A percentile compares a stretch with the other conserved stretches of the same genome.
Conservation (phyloP, 2,113 vertebrate genomes). For the Clarias macrocephalus region DNA sequence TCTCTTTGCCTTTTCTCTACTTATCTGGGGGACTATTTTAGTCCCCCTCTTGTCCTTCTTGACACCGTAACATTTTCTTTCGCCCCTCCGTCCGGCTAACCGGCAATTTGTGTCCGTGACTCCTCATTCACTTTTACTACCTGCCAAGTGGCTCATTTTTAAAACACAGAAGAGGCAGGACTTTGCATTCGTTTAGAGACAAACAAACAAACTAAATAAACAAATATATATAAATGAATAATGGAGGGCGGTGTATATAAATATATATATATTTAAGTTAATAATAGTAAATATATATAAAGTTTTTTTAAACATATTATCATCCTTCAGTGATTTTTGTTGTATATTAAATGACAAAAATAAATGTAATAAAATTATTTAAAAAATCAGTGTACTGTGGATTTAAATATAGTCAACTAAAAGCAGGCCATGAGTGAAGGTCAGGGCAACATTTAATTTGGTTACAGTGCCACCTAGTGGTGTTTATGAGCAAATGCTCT, state of each 20-base stretch:
- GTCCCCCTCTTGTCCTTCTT: not conserved
- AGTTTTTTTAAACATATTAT: no score
- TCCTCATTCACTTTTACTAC: not conserved
- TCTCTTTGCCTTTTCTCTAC: not conserved
- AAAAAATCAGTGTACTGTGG: not conserved
- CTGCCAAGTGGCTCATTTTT: not conserved
- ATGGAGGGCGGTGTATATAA: no score
- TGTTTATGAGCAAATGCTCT: not conserved
- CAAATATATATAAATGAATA: no score
- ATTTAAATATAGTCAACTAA: not conserved
- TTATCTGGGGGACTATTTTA: not conserved
- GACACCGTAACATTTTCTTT: slow-evolving; percentile 16
- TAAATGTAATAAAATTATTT: no score
- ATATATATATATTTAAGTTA: no score
- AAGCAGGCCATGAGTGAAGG: not conserved
- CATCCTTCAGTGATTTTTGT: no score
- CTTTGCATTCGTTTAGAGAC: not conserved
- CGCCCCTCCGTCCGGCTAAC: not conserved
- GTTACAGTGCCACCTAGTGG: slow-evolving; percentile 74
- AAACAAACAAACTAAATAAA: not conserved
- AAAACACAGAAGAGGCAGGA: not conserved
- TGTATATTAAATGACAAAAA: not conserved
- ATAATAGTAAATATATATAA: no score
- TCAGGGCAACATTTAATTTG: slow-evolving; percentile 41
- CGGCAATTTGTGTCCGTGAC: not conserved